Evolutionary conservation across 2,888 invertebrate genomes (phyloP).

Genomic region (Sycophila texana): DNA sequence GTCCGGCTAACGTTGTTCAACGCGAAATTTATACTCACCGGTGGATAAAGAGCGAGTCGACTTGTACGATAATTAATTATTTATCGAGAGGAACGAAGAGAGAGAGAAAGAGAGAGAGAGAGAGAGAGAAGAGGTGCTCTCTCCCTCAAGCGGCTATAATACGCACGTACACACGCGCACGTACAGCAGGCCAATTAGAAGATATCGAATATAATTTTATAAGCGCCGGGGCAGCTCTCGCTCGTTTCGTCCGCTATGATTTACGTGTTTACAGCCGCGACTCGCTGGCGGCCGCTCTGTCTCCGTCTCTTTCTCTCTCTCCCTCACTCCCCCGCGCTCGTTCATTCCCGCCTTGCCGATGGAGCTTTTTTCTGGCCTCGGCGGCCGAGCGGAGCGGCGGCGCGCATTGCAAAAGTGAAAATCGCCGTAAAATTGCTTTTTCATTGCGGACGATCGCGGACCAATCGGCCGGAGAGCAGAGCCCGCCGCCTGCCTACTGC

Average conservation of each 20-base stretch:
- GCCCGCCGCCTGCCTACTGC: neutral
- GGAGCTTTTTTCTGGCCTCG: constrained; percentile 20
- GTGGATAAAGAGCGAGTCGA: constrained; percentile 41
- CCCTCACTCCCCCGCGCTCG: neutral
- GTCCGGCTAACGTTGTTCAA: neutral
- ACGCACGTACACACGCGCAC: neutral
- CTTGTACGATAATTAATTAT: constrained; percentile 48
- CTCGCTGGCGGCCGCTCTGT: constrained; percentile 38
- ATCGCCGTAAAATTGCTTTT: constrained; percentile 57
- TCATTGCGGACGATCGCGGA: constrained; percentile 55
- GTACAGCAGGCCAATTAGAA: constrained; percentile 48
- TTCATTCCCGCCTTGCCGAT: neutral
- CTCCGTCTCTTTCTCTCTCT: neutral
- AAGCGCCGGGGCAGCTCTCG: constrained; percentile 30
- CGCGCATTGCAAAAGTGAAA: constrained; percentile 51
- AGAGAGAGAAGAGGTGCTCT: too few relatives aligned
- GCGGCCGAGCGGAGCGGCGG: neutral
- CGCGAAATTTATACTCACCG: constrained; percentile 40
- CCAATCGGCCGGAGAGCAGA: constrained; percentile 46
- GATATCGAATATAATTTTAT: constrained; percentile 55
- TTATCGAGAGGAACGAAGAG: constrained; percentile 14
- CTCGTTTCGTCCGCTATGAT: constrained; percentile 45
- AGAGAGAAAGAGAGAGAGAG: neutral
- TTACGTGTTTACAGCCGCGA: constrained; percentile 54
- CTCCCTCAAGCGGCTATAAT: too few relatives aligned